These are phyloP conservation scores for Paracentrotus lividus DNA, from an alignment of 53 echinoderm and acorn worm genomes.

Conservation along the genomic window DNA sequence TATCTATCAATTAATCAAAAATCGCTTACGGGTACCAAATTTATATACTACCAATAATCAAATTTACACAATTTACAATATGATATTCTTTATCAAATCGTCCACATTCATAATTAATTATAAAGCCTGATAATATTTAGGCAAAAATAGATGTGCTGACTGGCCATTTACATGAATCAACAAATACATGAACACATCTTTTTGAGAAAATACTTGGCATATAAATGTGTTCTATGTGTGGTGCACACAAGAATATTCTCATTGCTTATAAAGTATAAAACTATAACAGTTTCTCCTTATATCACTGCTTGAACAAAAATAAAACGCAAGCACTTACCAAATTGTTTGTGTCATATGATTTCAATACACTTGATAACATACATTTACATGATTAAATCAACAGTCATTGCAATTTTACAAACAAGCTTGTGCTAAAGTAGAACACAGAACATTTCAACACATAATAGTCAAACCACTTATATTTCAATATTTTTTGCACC, in stretches of 20 bases:
- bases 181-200: not conserved
- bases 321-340: conserved; percentile 33
- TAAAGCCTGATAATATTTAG: not conserved
- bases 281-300: conserved; percentile 61
- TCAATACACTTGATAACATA: conserved; percentile 45
- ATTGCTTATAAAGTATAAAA: conserved; percentile 63
- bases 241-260: conserved; percentile 37
- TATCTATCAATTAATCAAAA: not conserved
- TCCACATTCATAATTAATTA: not conserved
- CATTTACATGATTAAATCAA: conserved; percentile 39
- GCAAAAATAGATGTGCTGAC: conserved; percentile 8
- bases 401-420: conserved; percentile 30
- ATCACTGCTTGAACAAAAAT: conserved; percentile 55
- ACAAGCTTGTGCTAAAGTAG: conserved; percentile 43
- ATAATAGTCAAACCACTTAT: conserved; percentile 66
- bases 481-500: conserved; percentile 72
- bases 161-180: conserved; percentile 1
- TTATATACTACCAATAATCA: conserved; percentile 5
- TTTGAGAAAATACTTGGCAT: not conserved
- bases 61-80: conserved; percentile 27
- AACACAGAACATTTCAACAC: conserved; percentile 61
- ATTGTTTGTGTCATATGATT: conserved; percentile 26
- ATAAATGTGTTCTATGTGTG: conserved; percentile 30
- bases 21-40: not conserved
- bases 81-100: not conserved